Base-by-base conservation (phyloP, 1,140 invertebrate genomes). In the Drosophila neocordata region DNA sequence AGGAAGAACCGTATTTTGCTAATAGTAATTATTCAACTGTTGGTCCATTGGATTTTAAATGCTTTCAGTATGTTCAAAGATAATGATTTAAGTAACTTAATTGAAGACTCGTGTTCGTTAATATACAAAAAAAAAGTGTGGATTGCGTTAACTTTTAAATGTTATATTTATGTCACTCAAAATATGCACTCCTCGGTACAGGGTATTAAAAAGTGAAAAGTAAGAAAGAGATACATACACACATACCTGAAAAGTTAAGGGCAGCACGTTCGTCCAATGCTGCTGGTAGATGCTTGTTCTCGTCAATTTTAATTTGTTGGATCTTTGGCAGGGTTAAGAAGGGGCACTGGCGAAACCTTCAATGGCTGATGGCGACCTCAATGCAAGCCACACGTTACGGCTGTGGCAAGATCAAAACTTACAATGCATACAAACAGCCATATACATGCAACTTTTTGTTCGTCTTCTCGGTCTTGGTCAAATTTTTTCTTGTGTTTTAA, bases 401-500 rank as follows among this genome's bases (percentile, higher is more conserved):
- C 78, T 82, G 51, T 35, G 56, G 61, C 61, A 57, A 58, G 35
- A 12, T 58, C 34, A 38, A 57, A 6, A 44, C n/a, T n/a, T n/a
- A n/a, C 41, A 44, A 44, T 44, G 41, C 13, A 44, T 48, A 20
- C 41, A 48, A 11, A 48, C 41, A 48, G 13, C n/a, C n/a, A 41
- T 1, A 15, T 44, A 8, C 41, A 44, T 44, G n/a, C 38, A 41
- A 6, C 4, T 48, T 77, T 75, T 31, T 75, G 81, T 85, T 81
- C 73, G 78, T 83, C 82, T 85, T 85, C 82, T 87, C 82, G 82
- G 82, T 85, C 82, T 85, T 87, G 82, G 82, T 81, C 82, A 85
- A 85, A 87, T 78, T 66, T 85, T 76, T 68, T 53, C 55, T 68
- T 61, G 11, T 63, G 48, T 37, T 61, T 38, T 35, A 38, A 27